phyloP scores from a whole-genome alignment of 2,113 vertebrate genomes.

The Pterophyllum scalare region DNA sequence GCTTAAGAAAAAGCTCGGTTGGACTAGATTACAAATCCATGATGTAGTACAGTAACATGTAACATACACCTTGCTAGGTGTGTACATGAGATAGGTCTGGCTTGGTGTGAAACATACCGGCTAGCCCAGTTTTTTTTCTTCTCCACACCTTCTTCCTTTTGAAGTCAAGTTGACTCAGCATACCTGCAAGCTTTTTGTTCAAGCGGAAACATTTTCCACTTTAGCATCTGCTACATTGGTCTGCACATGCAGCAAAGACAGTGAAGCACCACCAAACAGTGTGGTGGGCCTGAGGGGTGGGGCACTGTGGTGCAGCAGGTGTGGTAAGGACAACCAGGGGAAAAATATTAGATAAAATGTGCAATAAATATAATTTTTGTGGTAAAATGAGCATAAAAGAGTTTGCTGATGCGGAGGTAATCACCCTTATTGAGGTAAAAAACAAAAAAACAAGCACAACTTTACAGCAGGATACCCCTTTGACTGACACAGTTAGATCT shows the following conservation, averaged over 20 bases:
- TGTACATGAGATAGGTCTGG: background rate
- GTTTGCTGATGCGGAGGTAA: background rate
- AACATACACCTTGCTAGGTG: background rate
- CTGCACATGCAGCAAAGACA: background rate
- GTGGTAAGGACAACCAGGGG: background rate
- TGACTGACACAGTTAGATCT: background rate
- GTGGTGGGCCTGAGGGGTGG: background rate
- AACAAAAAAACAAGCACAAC: no score
- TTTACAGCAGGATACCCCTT: background rate
- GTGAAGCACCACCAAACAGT: background rate
- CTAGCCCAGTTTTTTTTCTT: background rate
- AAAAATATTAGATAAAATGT: background rate
- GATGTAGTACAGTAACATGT: background rate
- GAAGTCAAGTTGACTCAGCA: background rate
- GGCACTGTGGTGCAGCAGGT: background rate
- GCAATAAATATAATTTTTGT: background rate
- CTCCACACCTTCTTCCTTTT: background rate
- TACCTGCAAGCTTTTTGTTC: background rate
- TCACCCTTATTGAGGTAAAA: background rate
- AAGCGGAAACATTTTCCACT: background rate
- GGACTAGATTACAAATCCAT: fast-evolving
- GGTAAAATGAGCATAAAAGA: background rate
- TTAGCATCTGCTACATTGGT: background rate
- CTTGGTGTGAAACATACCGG: background rate
- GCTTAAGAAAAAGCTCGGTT: background rate